Evolutionary conservation across 2,113 vertebrate species (phyloP).

Genomic region (Cyanoderma ruficeps): DNA sequence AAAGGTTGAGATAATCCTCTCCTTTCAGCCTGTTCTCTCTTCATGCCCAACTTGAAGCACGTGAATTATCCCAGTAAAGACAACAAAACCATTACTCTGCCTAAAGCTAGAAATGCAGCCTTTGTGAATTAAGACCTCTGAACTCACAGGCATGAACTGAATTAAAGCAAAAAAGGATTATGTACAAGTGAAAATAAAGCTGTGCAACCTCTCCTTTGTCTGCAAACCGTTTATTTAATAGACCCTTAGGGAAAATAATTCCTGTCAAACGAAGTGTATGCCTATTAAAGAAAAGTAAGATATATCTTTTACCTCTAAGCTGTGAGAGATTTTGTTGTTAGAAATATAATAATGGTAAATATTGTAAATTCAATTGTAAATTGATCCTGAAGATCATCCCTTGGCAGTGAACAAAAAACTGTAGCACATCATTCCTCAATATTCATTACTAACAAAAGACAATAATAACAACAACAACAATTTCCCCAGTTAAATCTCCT

Average conservation of each 20-base stretch:
- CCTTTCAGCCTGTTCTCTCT: background rate
- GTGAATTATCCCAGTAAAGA: background rate
- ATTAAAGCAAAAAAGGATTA: background rate
- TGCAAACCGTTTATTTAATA: background rate
- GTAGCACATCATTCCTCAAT: background rate
- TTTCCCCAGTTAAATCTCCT: background rate
- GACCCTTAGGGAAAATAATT: background rate
- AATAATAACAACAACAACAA: background rate
- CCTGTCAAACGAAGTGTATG: background rate
- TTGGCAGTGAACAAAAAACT: background rate
- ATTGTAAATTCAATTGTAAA: background rate
- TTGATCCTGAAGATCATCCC: background rate
- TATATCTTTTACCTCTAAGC: background rate
- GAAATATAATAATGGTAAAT: background rate
- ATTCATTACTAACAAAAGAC: background rate
- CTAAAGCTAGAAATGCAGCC: background rate
- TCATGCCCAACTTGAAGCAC: background rate
- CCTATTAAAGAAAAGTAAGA: background rate
- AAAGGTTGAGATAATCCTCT: background rate
- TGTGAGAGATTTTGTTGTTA: background rate
- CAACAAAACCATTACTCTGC: background rate
- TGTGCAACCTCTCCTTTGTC: background rate
- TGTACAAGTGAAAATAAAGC: background rate
- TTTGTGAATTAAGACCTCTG: background rate
- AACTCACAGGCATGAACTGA: background rate